Conservation (phyloP, 1,140 invertebrate genomes). For the Tetramorium alpestre region DNA sequence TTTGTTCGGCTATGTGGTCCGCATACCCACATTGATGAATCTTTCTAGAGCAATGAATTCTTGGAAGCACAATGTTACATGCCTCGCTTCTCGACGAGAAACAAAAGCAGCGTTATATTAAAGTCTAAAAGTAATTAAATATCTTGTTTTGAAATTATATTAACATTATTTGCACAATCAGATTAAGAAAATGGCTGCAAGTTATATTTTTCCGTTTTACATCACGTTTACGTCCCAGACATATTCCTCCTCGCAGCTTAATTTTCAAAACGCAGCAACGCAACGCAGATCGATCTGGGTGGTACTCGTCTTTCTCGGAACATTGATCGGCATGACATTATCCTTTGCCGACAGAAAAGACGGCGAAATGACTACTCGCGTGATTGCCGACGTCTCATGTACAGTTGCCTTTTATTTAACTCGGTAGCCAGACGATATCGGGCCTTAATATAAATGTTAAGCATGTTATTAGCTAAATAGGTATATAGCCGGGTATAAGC, state of each 20-base stretch:
- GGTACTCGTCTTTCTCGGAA: slow-evolving; percentile 20
- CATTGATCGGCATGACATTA: slow-evolving; percentile 18
- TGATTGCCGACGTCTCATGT: slow-evolving; percentile 33
- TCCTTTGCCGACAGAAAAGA: background rate
- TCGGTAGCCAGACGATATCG: slow-evolving; percentile 29
- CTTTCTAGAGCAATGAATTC: slow-evolving; percentile 22
- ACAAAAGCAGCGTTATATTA: background rate
- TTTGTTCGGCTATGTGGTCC: slow-evolving; percentile 7
- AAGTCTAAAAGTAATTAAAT: slow-evolving; percentile 8
- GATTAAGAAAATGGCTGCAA: background rate
- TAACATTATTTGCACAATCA: background rate
- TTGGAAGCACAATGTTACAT: background rate
- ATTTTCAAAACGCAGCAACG: background rate
- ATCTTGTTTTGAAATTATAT: background rate
- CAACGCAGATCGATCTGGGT: slow-evolving; percentile 8
- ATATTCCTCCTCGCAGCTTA: background rate
- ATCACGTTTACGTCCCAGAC: background rate
- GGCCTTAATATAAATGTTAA: slow-evolving; percentile 63
- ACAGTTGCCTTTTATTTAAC: slow-evolving; percentile 38
- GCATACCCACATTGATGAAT: slow-evolving; percentile 21
- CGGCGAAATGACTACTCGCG: slow-evolving; percentile 8
- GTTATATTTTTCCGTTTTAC: background rate
- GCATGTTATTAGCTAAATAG: slow-evolving; percentile 63
- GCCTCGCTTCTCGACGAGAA: background rate
- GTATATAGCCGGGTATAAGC: slow-evolving; percentile 44